These are phyloP conservation scores for Larimichthys crocea DNA, from an alignment of 2,113 vertebrate genomes.

Conservation along the genomic window DNA sequence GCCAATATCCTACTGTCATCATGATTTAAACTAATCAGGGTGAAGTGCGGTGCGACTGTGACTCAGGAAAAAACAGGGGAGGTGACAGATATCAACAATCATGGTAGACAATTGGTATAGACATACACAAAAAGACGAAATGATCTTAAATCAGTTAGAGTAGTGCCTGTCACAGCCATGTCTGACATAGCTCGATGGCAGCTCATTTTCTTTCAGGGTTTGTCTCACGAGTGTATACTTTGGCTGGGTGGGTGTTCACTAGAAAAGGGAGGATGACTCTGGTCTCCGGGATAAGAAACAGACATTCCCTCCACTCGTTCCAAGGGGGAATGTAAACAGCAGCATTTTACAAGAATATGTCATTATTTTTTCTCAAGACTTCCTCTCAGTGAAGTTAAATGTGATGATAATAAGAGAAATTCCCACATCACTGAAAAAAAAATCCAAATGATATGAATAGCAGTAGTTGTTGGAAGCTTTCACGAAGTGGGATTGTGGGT, in stretches of 20 bases:
- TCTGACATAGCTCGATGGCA: constrained; percentile 22
- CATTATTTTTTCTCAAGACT: constrained; percentile 52
- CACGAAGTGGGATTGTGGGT: background rate
- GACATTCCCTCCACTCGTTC: constrained; percentile 35
- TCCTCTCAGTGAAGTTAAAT: constrained; percentile 38
- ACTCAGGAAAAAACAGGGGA: constrained; percentile 25
- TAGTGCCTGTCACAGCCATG: constrained; percentile 17
- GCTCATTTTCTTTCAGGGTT: constrained; percentile 38
- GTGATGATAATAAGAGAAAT: constrained; percentile 30
- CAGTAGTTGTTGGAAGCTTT: background rate
- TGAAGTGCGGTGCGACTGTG: background rate
- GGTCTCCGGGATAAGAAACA: constrained; percentile 64
- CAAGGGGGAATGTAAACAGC: constrained; percentile 73
- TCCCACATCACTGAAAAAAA: constrained; percentile 16
- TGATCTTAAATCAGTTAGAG: constrained; percentile 21
- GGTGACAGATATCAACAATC: constrained; percentile 4
- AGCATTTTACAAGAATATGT: constrained; percentile 41
- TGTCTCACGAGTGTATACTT: constrained; percentile 43
- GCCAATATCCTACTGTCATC: constrained; percentile 43
- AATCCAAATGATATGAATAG: constrained; percentile 1
- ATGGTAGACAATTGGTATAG: constrained; percentile 9
- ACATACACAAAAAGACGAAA: background rate
- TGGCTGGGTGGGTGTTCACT: constrained; percentile 43
- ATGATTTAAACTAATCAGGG: constrained; percentile 43
- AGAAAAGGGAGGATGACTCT: constrained; percentile 57